Evolutionary conservation across 2,113 vertebrate species (phyloP).

Genomic region (Lasiurus cinereus): DNA sequence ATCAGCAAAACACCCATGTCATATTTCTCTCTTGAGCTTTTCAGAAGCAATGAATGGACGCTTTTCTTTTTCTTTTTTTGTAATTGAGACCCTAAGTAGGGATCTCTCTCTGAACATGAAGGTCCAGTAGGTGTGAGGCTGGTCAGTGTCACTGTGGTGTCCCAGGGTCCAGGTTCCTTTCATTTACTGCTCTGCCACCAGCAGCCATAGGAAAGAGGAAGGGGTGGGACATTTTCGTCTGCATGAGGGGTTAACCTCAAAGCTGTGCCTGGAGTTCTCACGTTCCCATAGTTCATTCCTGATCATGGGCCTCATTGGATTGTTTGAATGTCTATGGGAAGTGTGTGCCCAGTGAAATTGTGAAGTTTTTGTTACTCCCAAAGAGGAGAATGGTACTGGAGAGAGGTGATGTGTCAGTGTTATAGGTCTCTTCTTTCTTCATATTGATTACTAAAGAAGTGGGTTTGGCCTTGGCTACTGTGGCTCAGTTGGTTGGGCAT

Average conservation of each 20-base stretch:
- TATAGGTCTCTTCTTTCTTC: neutral
- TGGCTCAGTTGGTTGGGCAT: neutral
- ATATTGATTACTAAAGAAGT: neutral
- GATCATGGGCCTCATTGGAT: neutral
- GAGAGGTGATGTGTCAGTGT: neutral
- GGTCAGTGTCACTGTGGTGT: neutral
- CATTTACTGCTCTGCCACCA: neutral
- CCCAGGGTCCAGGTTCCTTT: neutral
- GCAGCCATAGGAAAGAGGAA: neutral
- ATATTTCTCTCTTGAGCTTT: neutral
- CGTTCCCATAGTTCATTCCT: neutral
- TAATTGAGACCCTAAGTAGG: neutral
- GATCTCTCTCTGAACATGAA: neutral
- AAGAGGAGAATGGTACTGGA: neutral
- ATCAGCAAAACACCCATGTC: neutral
- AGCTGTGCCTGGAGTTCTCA: too few species aligned
- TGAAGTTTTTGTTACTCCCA: neutral
- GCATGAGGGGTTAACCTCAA: too few species aligned
- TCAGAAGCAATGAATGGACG: neutral
- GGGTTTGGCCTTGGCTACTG: neutral
- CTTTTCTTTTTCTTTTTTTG: neutral
- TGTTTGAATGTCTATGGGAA: neutral
- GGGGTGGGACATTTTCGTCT: fast-evolving
- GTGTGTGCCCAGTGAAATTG: neutral
- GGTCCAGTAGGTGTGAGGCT: neutral